Evolutionary conservation across 2,888 invertebrate genomes (phyloP).

Genomic region (Platycheirus rosarum): DNA sequence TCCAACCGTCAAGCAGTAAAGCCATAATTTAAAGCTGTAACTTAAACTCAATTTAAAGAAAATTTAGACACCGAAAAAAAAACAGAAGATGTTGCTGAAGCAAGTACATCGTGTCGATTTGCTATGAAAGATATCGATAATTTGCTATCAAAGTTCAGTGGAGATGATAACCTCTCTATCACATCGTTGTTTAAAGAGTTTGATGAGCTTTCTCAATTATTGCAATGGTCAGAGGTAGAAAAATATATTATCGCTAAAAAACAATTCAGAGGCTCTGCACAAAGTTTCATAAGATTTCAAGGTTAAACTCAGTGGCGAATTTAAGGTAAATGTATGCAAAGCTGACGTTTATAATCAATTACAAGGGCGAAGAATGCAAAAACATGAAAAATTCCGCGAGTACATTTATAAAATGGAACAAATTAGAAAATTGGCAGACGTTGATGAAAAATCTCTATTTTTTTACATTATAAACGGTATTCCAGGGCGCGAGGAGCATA

Average conservation of each 20-base stretch:
- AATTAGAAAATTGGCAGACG: conserved; percentile 18
- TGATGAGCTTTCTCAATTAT: background rate
- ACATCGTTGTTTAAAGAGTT: background rate
- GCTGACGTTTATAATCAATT: background rate
- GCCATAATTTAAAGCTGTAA: no score
- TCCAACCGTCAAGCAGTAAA: no score
- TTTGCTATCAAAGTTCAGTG: conserved; percentile 13
- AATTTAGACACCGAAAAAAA: no score
- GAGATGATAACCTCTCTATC: conserved; percentile 2
- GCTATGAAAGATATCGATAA: no score
- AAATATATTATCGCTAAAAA: conserved; percentile 1
- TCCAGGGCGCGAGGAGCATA: conserved; percentile 11
- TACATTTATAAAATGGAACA: conserved; percentile 26
- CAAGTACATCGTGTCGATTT: conserved; percentile 18
- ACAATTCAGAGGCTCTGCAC: no score
- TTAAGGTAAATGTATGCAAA: background rate
- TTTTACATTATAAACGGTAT: conserved; percentile 22
- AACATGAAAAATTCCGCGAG: conserved; percentile 12
- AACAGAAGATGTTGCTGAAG: no score
- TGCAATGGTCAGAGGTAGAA: conserved; percentile 13
- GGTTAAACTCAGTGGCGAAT: no score
- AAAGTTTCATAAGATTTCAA: no score
- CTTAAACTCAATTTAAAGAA: no score
- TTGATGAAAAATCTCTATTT: conserved; percentile 16
- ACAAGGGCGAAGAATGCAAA: conserved; percentile 12